Conservation (phyloP, 2,113 vertebrate genomes). For the Oncorhynchus masou region DNA sequence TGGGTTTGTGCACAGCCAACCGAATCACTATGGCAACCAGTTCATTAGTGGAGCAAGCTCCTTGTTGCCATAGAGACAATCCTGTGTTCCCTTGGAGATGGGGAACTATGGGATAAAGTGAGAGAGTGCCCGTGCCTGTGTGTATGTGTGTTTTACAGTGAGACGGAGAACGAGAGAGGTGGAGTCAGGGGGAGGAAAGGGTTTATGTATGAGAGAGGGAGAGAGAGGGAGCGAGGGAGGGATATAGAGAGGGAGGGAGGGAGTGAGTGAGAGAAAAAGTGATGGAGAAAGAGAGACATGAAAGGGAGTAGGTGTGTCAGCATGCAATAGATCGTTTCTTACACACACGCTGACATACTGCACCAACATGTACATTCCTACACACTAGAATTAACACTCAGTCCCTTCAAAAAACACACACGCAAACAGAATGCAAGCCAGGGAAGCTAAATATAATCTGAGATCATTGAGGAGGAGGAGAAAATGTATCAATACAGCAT, state of each 20-base stretch:
- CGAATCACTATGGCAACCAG: conserved; percentile 69
- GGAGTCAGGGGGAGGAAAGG: conserved; percentile 23
- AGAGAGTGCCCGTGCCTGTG: background rate
- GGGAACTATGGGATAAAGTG: conserved; percentile 54
- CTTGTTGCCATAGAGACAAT: conserved; percentile 78
- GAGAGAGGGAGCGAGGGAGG: conserved; percentile 27
- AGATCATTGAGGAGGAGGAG: conserved; percentile 12
- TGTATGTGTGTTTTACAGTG: conserved; percentile 19
- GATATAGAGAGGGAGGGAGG: conserved; percentile 6
- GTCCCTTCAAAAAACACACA: conserved; percentile 2
- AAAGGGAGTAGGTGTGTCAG: conserved; percentile 39
- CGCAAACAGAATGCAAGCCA: conserved; percentile 13
- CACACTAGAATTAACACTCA: background rate
- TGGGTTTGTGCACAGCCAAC: conserved; percentile 69
- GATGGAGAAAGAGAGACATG: conserved; percentile 7
- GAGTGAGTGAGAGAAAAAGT: conserved; percentile 34
- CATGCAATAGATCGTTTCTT: conserved; percentile 41
- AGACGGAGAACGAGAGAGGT: conserved; percentile 23
- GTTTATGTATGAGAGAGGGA: conserved; percentile 18
- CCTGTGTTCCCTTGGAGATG: conserved; percentile 71
- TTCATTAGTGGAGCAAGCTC: conserved; percentile 78
- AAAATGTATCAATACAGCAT: conserved; percentile 16
- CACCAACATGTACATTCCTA: background rate
- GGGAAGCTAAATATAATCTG: conserved; percentile 22
- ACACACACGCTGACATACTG: conserved; percentile 2